Base-by-base conservation (phyloP, 1,140 invertebrate species). In the Ladona fulva region DNA sequence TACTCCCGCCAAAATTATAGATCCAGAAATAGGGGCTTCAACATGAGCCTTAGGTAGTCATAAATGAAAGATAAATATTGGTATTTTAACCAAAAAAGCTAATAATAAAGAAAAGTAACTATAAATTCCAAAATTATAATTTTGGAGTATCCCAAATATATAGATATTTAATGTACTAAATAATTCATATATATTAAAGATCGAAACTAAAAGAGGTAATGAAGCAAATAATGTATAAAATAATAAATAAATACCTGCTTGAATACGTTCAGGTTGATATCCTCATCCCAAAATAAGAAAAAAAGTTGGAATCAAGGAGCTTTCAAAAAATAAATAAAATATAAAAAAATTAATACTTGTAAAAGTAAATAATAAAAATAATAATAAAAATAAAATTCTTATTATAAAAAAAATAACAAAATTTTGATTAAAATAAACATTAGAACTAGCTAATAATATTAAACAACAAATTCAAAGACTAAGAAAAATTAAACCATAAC, bases 291-390 rank as follows among this genome's bases (percentile, higher is more conserved):
- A 84, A 89, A 91, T 88, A 83, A 91, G 86, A 82, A 90, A 81
- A 82, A 90, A 87, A 77, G 86, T 88, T 79, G 89, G 89, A 85
- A 91, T 87, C 83, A 91, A 85, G 76, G 87, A 89, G 78, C 84
- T 82, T 80, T 91, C 89, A 90, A 90, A 91, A 87, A 88, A 89
- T 84, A 91, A 85, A 88, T 90, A 91, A 89, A 91, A 90, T 82
- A 86, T 82, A 85, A 91, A 87, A 83, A 89, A 86, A 86, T 87
- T 88, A 82, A 85, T 83, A 76, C 81, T 80, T 79, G 82, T 84
- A 88, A 90, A 89, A 80, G 86, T 87, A 82, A 86, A 83, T 86
- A 86, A 83, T 85, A 89, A 89, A 82, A 87, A 84, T 80, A 88
- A 79, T 83, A 89, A 83, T 82, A 88, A 85, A 81, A 89, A 78